Evolutionary conservation across 2,113 vertebrate genomes (phyloP).

Genomic region (Naja naja): DNA sequence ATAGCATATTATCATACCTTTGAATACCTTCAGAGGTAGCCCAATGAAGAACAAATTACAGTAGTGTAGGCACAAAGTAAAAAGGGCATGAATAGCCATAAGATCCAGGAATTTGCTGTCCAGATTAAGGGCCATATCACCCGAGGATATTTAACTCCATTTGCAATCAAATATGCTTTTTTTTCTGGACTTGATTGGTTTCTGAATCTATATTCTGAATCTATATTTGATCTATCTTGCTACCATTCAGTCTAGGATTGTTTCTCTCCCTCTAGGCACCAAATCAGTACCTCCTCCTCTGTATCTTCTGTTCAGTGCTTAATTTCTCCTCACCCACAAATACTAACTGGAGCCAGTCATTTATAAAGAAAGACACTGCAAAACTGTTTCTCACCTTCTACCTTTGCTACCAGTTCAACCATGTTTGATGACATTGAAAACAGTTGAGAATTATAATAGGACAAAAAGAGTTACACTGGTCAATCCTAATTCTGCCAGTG

Average conservation of each 20-base stretch:
- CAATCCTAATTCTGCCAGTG: not conserved
- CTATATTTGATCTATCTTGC: not conserved
- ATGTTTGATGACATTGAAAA: not conserved
- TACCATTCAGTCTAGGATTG: not conserved
- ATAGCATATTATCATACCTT: not conserved
- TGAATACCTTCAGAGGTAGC: not conserved
- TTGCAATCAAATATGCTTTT: not conserved
- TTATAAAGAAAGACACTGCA: not conserved
- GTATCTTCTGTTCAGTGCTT: not conserved
- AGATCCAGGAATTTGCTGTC: not conserved
- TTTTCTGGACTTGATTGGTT: not conserved
- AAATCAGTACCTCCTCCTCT: not conserved
- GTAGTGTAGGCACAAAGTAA: not conserved
- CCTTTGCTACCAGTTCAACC: not conserved
- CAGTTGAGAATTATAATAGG: not conserved
- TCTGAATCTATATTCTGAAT: not conserved
- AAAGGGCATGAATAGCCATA: not conserved
- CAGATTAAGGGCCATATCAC: not conserved
- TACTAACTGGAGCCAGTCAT: not conserved
- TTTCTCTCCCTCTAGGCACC: not conserved
- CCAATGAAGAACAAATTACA: not conserved
- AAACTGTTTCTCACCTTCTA: not conserved
- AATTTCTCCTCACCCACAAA: not conserved
- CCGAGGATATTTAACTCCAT: not conserved
- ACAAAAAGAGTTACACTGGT: not conserved